A percentile compares a stretch with the other conserved stretches of the same genome.
Evolutionary conservation across 1,140 invertebrate genomes (phyloP).

Genomic region (Sarcophaga bullata): DNA sequence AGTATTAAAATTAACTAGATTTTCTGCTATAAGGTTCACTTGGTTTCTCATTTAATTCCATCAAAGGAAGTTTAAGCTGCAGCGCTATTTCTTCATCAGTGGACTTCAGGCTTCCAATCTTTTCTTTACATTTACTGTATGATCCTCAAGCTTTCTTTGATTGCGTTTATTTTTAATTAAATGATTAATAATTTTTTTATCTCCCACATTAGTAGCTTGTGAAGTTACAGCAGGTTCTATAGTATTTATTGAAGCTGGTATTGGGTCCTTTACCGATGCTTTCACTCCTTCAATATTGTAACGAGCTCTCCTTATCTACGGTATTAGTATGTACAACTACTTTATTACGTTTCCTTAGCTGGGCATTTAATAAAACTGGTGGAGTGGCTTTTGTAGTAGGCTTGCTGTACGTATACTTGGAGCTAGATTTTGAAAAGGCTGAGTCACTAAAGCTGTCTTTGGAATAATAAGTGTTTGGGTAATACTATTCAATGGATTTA

Average conservation of each 20-base stretch:
- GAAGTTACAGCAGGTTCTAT: background rate
- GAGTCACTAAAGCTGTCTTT: background rate
- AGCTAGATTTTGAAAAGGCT: background rate
- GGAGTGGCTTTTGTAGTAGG: background rate
- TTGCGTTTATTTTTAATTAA: background rate
- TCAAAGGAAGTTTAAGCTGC: too few species aligned
- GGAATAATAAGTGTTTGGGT: background rate
- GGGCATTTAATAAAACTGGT: background rate
- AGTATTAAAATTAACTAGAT: too few species aligned
- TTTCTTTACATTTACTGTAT: too few species aligned
- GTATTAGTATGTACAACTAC: background rate
- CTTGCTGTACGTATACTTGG: too few species aligned
- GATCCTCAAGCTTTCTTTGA: background rate
- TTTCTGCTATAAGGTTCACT: too few species aligned
- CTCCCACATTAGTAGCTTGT: background rate
- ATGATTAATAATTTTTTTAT: conserved; percentile 3
- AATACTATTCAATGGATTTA: background rate
- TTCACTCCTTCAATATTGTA: background rate
- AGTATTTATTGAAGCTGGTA: background rate
- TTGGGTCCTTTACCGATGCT: background rate
- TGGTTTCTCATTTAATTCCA: too few species aligned
- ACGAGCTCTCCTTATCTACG: background rate
- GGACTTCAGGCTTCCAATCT: too few species aligned
- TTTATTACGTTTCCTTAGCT: background rate
- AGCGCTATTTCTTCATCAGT: too few species aligned